Evolutionary conservation across 1,140 invertebrate genomes (phyloP).

Genomic region (Rhopalosiphum maidis): DNA sequence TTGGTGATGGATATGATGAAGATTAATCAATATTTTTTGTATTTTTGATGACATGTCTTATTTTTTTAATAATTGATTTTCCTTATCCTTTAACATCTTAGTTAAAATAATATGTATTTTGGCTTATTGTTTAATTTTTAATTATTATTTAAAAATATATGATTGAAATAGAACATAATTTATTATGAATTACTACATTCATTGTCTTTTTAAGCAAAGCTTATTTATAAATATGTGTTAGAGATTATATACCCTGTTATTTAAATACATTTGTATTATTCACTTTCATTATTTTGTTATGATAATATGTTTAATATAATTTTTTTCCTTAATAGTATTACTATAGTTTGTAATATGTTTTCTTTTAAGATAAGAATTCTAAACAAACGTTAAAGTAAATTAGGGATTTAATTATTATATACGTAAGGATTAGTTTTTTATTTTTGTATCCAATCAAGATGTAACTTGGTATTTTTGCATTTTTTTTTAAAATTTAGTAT

Average conservation of each 20-base stretch:
- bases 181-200: constrained; percentile 6
- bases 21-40: background rate
- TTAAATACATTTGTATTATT: constrained; percentile 8
- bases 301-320: background rate
- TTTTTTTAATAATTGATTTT: background rate
- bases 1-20: background rate
- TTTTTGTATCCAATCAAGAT: too few species aligned
- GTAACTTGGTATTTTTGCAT: too few species aligned
- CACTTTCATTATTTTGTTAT: background rate
- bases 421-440: background rate
- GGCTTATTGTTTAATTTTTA: too few species aligned
- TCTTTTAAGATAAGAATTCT: background rate
- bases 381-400: background rate
- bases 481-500: too few species aligned
- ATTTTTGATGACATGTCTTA: background rate
- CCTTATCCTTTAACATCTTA: background rate
- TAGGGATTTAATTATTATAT: background rate
- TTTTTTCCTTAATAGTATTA: background rate
- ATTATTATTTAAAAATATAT: too few species aligned
- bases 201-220: background rate
- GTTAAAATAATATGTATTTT: too few species aligned
- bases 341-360: background rate
- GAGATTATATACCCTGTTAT: background rate
- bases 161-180: too few species aligned
- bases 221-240: background rate